A percentile compares a stretch with the other conserved stretches of the same genome.
phyloP scores from a whole-genome alignment of 2,113 vertebrate species.

The Procavia capensis region DNA sequence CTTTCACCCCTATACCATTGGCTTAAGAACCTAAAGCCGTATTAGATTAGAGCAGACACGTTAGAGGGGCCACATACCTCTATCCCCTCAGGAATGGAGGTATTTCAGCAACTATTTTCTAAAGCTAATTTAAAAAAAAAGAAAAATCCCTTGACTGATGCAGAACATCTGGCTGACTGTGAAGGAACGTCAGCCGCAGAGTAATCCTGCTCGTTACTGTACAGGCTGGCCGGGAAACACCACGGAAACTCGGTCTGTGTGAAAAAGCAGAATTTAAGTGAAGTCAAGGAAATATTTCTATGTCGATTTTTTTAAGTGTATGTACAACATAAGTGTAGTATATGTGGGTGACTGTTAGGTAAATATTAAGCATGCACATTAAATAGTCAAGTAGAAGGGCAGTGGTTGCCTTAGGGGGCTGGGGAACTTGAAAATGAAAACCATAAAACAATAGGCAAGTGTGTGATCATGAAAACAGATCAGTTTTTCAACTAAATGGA shows the following conservation, averaged over 20 bases:
- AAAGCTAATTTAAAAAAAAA: background rate
- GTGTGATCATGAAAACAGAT: background rate
- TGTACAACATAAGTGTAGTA: background rate
- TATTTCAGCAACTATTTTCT: slow-evolving; percentile 77
- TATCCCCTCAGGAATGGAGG: slow-evolving; percentile 60
- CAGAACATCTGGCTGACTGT: slow-evolving; percentile 81
- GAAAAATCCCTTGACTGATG: slow-evolving; percentile 74
- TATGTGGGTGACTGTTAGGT: background rate
- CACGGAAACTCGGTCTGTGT: slow-evolving; percentile 23
- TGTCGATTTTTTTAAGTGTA: background rate
- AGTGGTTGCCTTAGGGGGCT: background rate
- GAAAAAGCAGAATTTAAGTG: slow-evolving; percentile 24
- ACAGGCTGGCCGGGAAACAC: slow-evolving; percentile 43
- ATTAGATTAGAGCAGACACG: slow-evolving; percentile 45
- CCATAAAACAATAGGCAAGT: background rate
- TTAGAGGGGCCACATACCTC: slow-evolving; percentile 49
- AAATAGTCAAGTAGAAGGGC: background rate
- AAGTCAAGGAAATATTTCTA: slow-evolving; percentile 40
- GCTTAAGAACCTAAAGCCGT: slow-evolving; percentile 40
- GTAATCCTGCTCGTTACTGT: slow-evolving; percentile 71
- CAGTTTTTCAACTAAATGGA: slow-evolving; percentile 16
- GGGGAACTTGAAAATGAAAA: background rate
- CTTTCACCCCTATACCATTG: no score
- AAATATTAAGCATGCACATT: background rate
- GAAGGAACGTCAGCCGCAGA: slow-evolving; percentile 71